Conservation (phyloP, 2,888 invertebrate genomes). For the Bombylius major region DNA sequence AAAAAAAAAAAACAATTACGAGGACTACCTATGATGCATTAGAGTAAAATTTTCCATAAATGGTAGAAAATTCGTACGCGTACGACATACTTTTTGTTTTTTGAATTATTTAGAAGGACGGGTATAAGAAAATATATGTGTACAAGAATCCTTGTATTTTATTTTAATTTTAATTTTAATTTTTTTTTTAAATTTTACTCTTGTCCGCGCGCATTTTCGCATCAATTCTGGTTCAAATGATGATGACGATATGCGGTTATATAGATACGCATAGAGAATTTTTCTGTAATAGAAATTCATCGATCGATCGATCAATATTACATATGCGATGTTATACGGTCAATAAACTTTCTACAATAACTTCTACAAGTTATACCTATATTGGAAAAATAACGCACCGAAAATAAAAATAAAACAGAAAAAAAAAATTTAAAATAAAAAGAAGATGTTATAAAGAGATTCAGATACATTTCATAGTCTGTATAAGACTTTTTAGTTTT, state of each 20-base stretch:
- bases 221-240: no score
- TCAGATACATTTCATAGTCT: no score
- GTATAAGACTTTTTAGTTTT: no score
- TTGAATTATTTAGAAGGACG: not conserved
- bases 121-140: no score
- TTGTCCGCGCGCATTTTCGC: no score
- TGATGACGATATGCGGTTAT: no score
- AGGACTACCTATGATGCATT: not conserved
- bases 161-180: no score
- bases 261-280: no score
- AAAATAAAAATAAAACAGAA: not conserved
- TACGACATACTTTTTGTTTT: constrained; percentile 10
- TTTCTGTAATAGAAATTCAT: not conserved
- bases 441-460: not conserved
- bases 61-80: constrained; percentile 13
- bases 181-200: no score
- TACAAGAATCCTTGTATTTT: no score
- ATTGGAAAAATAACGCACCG: not conserved
- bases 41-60: constrained; percentile 12
- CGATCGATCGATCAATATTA: not conserved
- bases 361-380: not conserved
- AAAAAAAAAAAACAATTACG: no score
- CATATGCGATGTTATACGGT: not conserved
- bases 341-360: not conserved
- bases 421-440: not conserved